A percentile compares a stretch with the other conserved stretches of the same genome.
Evolutionary conservation across 1,140 invertebrate species (phyloP).

Genomic region (Drosophila trapezifrons): DNA sequence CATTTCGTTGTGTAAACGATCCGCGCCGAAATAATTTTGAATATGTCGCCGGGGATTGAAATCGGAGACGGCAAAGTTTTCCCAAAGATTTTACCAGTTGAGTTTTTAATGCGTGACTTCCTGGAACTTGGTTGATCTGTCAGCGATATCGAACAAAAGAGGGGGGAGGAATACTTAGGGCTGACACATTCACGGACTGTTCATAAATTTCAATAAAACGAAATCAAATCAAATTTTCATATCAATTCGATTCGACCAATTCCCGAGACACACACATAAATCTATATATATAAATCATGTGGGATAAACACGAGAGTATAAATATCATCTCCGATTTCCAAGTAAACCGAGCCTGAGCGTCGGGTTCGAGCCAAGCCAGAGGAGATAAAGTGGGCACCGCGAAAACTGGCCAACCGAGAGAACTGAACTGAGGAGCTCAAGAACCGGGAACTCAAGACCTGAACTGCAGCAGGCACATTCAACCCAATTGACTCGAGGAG

Average conservation of each 20-base stretch:
- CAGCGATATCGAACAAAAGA: constrained; percentile 17
- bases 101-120: constrained; percentile 44
- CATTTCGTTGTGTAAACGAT: constrained; percentile 25
- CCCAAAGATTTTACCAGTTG: constrained; percentile 34
- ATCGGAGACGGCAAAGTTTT: constrained; percentile 30
- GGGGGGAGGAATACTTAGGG: constrained; percentile 15
- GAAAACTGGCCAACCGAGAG: constrained; percentile 22
- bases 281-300: constrained; percentile 28
- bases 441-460: constrained; percentile 8
- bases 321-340: constrained; percentile 51
- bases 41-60: constrained; percentile 25
- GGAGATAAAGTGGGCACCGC: constrained; percentile 14
- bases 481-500: constrained; percentile 45
- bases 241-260: constrained; percentile 23
- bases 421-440: constrained; percentile 4
- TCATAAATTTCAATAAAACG: constrained; percentile 44
- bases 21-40: constrained; percentile 27
- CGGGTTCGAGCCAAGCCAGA: background rate
- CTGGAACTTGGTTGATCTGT: constrained; percentile 39
- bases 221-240: constrained; percentile 49
- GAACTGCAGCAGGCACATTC: constrained; percentile 11
- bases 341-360: constrained; percentile 26
- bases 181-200: constrained; percentile 31
- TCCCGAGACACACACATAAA: background rate
- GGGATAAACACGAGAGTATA: constrained; percentile 39